phyloP scores from a whole-genome alignment of 2,797 vertebrate species.

The Notolabrus celidotus region DNA sequence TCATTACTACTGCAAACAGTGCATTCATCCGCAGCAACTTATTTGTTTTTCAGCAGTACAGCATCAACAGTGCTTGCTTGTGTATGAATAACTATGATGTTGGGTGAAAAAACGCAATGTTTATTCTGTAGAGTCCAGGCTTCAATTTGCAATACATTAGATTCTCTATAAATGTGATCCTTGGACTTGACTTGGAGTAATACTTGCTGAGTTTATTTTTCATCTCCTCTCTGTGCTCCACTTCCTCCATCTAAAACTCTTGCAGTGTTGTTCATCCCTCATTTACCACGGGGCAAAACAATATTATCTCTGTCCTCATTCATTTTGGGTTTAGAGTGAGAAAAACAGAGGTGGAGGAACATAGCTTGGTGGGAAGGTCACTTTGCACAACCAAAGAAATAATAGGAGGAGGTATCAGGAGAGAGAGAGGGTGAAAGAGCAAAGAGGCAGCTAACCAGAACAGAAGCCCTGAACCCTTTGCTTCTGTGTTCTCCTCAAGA shows the following conservation, averaged over 20 bases:
- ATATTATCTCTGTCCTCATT: constrained; percentile 33
- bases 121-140: not conserved
- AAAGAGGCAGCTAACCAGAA: constrained; percentile 12
- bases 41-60: too few relatives aligned
- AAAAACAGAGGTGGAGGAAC: constrained; percentile 5
- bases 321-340: constrained; percentile 11
- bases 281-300: constrained; percentile 25
- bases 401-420: constrained; percentile 2
- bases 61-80: too few relatives aligned
- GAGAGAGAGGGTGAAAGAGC: not conserved
- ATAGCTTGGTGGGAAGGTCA: constrained; percentile 7
- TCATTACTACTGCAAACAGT: too few relatives aligned
- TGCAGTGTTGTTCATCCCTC: constrained; percentile 3
- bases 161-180: not conserved
- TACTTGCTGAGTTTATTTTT: constrained; percentile 3
- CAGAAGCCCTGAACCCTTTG: constrained; percentile 18
- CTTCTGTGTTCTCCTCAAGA: not conserved
- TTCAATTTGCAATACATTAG: not conserved
- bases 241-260: constrained; percentile 12
- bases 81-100: not conserved
- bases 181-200: constrained; percentile 3
- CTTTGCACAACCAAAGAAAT: constrained; percentile 1
- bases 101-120: not conserved
- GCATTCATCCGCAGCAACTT: too few relatives aligned
- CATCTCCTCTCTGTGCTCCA: not conserved